Evolutionary conservation across 2,797 vertebrate genomes (phyloP), one percentile per base, ranked within the genome.

Genomic region (Trachurus trachurus): DNA sequence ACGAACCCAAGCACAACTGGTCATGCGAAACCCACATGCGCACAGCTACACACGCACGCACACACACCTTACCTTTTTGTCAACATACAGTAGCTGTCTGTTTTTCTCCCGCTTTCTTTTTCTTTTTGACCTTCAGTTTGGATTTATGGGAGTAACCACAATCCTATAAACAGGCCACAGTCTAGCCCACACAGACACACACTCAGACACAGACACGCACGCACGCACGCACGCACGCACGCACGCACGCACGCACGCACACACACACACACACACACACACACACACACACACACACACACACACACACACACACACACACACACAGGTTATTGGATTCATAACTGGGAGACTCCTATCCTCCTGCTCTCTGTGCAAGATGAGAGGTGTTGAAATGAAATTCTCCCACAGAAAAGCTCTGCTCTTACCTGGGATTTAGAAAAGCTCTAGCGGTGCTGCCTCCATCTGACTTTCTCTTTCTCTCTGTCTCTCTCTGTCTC

Each of bases 351-450:
- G 88, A 93, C 83, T 89, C 81, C 88, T 88, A 86, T 91, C 87
- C 80, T 88, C 77, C 79, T 87, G 74, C 83, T 83, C 78, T 88
- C 85, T 86, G 85, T 81, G 89, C 81, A 84, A 89, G 91, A 93
- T 91, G 91, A 93, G 92, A 92, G 89, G 87, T 83, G 89, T 88
- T 91, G 90, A 94, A 94, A 94, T 94, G 93, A 94, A 94, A 94
- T 94, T 92, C 90, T 92, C 89, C 87, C n/a, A 72, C 90, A 87
- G 90, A 92, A 92, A 92, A 92, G 87, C 93, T 92, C 87, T 87
- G 82, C 90, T 91, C 92, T 93, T 94, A 94, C 91, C 89, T 93
- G 84, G 92, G 93, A 93, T 94, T 94, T 92, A 92, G 89, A 87
- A 91, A 93, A 93, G 87, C 90, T 93, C 90, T 88, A n/a, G 78